These are phyloP conservation scores for Elmis aenea DNA, from an alignment of 2,888 invertebrate species.

Conservation along the genomic window DNA sequence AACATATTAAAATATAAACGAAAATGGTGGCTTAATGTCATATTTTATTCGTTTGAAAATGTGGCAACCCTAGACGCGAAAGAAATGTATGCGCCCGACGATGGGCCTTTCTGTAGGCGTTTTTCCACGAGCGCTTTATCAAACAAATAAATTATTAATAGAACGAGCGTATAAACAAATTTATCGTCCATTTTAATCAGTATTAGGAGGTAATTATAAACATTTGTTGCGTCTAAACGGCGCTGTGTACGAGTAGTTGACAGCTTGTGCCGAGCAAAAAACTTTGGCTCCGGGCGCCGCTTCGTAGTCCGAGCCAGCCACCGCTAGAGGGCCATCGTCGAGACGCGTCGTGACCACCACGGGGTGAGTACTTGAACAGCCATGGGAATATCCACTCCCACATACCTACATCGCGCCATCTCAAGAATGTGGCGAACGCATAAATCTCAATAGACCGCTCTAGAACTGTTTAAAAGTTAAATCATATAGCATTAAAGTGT, in stretches of 20 bases:
- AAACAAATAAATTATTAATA: too few relatives aligned
- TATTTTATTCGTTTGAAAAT: too few relatives aligned
- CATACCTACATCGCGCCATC: constrained; percentile 30
- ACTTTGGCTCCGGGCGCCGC: constrained; percentile 18
- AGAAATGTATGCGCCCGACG: too few relatives aligned
- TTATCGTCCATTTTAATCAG: too few relatives aligned
- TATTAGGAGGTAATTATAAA: too few relatives aligned
- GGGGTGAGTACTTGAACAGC: constrained; percentile 27
- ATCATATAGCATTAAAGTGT: constrained; percentile 31
- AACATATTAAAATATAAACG: too few relatives aligned
- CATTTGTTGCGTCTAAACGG: constrained; percentile 2
- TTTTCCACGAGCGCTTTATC: too few relatives aligned
- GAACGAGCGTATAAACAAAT: too few relatives aligned
- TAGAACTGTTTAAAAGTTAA: constrained; percentile 31
- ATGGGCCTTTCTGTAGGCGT: too few relatives aligned
- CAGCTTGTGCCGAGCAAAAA: constrained; percentile 8
- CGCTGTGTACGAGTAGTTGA: constrained; percentile 8
- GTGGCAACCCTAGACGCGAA: too few relatives aligned
- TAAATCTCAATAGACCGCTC: constrained; percentile 31
- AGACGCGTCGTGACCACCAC: constrained; percentile 28
- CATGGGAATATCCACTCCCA: constrained; percentile 30
- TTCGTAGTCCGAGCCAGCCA: constrained; percentile 15
- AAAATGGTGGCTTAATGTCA: too few relatives aligned
- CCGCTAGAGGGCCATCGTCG: constrained; percentile 14
- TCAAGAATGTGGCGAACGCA: constrained; percentile 28